Conservation (phyloP, 2,888 invertebrate species). For the Tipula lateralis region DNA sequence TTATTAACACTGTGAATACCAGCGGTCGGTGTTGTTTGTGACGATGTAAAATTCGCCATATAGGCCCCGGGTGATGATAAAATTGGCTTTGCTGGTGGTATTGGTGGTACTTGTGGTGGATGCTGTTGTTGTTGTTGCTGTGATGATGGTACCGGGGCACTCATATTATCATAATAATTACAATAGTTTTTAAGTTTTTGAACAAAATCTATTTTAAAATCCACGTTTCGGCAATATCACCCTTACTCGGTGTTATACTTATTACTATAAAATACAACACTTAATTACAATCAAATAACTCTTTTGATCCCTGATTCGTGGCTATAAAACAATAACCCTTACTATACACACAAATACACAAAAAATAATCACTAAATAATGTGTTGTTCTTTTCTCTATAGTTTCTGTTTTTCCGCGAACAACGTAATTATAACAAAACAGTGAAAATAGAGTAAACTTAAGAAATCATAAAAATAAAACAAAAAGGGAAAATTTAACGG, state of each 20-base stretch:
- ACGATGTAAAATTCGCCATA: slow-evolving; percentile 40
- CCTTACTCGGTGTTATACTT: not conserved
- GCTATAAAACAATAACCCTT: not conserved
- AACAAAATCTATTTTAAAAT: slow-evolving; percentile 26
- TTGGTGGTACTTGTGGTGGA: slow-evolving; percentile 38
- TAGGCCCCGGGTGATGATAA: slow-evolving; percentile 41
- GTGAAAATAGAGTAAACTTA: not conserved
- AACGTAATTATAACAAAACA: not conserved
- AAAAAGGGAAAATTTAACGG: not conserved
- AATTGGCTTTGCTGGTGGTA: slow-evolving; percentile 40
- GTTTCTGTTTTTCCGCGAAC: not conserved
- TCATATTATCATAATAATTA: slow-evolving; percentile 30
- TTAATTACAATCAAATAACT: not conserved
- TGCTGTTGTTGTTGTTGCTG: slow-evolving; percentile 26
- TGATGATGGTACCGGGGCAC: slow-evolving; percentile 7
- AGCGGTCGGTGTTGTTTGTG: slow-evolving; percentile 38
- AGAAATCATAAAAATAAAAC: not conserved
- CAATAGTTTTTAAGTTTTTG: slow-evolving; percentile 25
- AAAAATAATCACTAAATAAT: not conserved
- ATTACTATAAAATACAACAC: not conserved
- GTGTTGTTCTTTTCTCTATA: not conserved
- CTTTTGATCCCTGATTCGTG: not conserved
- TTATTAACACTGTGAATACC: slow-evolving; percentile 41
- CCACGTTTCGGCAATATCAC: not conserved
- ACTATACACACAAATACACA: not conserved